phyloP scores from a whole-genome alignment of 2,113 vertebrate genomes.

The Dolichotis patagonum region DNA sequence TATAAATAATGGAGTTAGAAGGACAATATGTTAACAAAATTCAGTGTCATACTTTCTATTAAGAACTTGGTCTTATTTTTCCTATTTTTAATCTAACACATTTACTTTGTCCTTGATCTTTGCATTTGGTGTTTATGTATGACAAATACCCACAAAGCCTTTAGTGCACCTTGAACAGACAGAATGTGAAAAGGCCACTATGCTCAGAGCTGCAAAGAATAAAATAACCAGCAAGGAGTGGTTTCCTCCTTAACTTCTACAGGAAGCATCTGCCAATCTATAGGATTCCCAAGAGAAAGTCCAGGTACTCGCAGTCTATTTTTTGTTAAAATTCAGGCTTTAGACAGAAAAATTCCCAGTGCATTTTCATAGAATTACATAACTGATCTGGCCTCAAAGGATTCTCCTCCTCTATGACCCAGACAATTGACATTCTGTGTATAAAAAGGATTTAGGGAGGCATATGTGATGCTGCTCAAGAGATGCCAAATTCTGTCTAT shows the following conservation, averaged over 20 bases:
- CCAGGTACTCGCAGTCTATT: not conserved
- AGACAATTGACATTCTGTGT: not conserved
- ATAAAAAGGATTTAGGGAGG: not conserved
- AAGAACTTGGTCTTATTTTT: not conserved
- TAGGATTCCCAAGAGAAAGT: not conserved
- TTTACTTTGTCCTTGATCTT: conserved; percentile 32
- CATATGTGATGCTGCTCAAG: not conserved
- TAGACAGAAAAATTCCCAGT: conserved; percentile 16
- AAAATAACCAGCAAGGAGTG: not conserved
- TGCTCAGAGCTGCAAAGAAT: conserved; percentile 11
- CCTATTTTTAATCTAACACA: conserved; percentile 1
- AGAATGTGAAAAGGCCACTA: not conserved
- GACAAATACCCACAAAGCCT: not conserved
- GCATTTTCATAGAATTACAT: not conserved
- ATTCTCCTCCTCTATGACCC: not conserved
- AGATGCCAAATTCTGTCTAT: not conserved
- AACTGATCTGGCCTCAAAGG: not conserved
- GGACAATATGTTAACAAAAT: not conserved
- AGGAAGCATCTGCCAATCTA: not conserved
- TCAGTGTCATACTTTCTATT: not conserved
- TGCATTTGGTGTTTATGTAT: conserved; percentile 3
- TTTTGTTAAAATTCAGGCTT: conserved; percentile 43
- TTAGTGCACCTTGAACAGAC: not conserved
- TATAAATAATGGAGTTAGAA: not conserved
- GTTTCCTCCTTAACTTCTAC: not conserved